A percentile compares a stretch with the other conserved stretches of the same genome.
Evolutionary conservation across 2,113 vertebrate species (phyloP).

Genomic region (Sorex araneus): DNA sequence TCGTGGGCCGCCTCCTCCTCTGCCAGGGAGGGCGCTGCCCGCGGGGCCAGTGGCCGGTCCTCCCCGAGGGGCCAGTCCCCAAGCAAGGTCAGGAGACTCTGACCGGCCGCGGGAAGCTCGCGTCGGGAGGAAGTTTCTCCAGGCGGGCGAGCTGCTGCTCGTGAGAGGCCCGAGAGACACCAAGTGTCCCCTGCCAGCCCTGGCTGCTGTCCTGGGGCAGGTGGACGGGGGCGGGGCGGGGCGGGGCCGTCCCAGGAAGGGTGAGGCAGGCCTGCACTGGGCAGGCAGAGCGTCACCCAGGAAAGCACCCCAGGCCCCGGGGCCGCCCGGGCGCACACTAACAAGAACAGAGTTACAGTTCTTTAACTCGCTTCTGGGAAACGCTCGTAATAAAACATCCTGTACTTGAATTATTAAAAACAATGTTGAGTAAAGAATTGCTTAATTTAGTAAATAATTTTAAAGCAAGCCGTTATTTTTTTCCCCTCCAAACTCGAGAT

Average conservation of each 20-base stretch:
- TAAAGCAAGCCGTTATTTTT: conserved; percentile 85
- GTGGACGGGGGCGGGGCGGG: not conserved
- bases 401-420: conserved; percentile 85
- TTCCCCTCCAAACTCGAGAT: conserved; percentile 80
- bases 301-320: not conserved
- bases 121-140: not conserved
- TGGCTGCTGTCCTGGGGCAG: not conserved
- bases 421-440: conserved; percentile 81
- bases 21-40: too few relatives aligned
- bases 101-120: conserved; percentile 25
- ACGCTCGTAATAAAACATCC: conserved; percentile 79
- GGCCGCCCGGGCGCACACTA: conserved; percentile 14
- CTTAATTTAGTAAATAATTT: conserved; percentile 86
- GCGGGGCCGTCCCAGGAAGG: not conserved
- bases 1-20: too few relatives aligned
- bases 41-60: not conserved
- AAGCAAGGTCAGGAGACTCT: not conserved
- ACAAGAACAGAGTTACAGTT: conserved; percentile 50
- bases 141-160: conserved; percentile 46
- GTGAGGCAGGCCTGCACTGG: not conserved
- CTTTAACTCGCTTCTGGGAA: conserved; percentile 64
- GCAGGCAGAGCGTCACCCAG: conserved; percentile 49
- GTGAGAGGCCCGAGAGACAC: conserved; percentile 71
- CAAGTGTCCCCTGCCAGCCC: not conserved
- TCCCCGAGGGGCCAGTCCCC: not conserved